phyloP scores from a whole-genome alignment of 2,113 vertebrate species.

The Carassius auratus region DNA sequence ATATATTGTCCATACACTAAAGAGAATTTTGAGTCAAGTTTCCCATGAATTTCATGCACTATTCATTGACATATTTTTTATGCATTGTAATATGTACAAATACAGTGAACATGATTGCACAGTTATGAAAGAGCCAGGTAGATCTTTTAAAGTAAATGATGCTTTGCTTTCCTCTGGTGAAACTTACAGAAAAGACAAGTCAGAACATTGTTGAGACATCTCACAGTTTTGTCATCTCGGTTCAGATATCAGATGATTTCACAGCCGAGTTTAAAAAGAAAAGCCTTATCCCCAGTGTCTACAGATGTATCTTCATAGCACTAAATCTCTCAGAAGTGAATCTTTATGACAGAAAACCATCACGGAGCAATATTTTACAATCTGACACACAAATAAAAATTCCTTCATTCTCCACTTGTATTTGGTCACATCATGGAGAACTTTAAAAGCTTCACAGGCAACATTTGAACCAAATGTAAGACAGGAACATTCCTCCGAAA shows the following conservation, averaged over 20 bases:
- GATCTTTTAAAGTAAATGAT: not conserved
- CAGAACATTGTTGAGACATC: slow-evolving; percentile 8
- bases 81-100: not conserved
- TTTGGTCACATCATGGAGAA: slow-evolving; percentile 65
- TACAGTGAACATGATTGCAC: not conserved
- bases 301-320: not conserved
- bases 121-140: not conserved
- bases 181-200: not conserved
- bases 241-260: slow-evolving; percentile 25
- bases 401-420: slow-evolving; percentile 11
- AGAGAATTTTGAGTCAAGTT: not conserved
- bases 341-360: slow-evolving; percentile 37
- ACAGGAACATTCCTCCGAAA: slow-evolving; percentile 79
- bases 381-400: slow-evolving; percentile 1
- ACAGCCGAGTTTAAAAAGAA: slow-evolving; percentile 3
- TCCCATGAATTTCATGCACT: not conserved
- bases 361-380: slow-evolving; percentile 31
- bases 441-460: slow-evolving; percentile 66
- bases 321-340: not conserved
- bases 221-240: not conserved
- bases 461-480: slow-evolving; percentile 76
- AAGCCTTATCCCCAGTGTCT: not conserved
- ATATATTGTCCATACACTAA: too few species aligned
- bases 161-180: not conserved
- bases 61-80: not conserved